Conservation (phyloP, 2,888 invertebrate species). For the Drosophila antonietae region DNA sequence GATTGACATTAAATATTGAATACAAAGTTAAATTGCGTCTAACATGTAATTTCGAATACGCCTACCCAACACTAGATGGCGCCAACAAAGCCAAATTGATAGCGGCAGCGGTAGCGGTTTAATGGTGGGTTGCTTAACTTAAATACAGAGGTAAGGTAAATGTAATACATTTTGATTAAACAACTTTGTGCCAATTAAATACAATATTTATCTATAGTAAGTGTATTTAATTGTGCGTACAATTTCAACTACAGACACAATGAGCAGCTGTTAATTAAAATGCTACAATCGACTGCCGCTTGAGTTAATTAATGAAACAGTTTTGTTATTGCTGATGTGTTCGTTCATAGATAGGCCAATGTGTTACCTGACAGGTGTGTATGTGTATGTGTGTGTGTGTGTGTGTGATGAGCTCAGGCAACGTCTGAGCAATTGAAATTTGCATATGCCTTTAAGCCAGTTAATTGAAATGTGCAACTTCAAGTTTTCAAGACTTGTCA, state of each 20-base stretch:
- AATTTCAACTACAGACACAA: slow-evolving; percentile 1
- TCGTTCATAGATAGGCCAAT: slow-evolving; percentile 7
- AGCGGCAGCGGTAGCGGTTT: background rate
- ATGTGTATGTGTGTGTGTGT: background rate
- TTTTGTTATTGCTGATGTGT: slow-evolving; percentile 10
- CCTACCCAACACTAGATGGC: slow-evolving; percentile 2
- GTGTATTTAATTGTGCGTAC: slow-evolving; percentile 14
- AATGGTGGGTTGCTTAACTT: background rate
- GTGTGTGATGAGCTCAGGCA: background rate
- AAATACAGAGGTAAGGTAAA: background rate
- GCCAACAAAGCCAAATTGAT: background rate
- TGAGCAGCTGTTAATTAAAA: slow-evolving; percentile 61
- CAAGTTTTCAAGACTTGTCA: background rate
- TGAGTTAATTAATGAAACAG: slow-evolving; percentile 64
- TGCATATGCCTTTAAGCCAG: slow-evolving; percentile 26
- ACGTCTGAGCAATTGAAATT: slow-evolving; percentile 14
- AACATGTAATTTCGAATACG: background rate
- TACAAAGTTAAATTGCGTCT: background rate
- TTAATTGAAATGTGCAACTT: slow-evolving; percentile 36
- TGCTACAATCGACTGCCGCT: slow-evolving; percentile 49
- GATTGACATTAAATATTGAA: background rate
- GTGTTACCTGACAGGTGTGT: slow-evolving; percentile 18
- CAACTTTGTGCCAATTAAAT: background rate
- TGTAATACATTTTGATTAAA: slow-evolving; percentile 9
- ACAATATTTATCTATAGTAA: background rate